Conservation (phyloP, 2,888 invertebrate genomes). For the Seira ritae region DNA sequence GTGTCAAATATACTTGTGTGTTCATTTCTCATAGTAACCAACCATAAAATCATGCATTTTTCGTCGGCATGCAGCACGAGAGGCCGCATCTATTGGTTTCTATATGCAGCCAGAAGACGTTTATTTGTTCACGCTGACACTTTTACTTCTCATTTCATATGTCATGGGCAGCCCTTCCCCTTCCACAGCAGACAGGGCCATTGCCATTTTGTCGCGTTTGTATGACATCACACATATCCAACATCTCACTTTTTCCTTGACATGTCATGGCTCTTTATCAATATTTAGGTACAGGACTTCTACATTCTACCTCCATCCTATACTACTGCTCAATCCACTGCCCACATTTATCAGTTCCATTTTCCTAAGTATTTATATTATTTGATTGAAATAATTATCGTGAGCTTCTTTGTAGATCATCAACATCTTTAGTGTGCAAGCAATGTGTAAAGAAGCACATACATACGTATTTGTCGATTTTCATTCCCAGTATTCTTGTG, state of each 20-base stretch:
- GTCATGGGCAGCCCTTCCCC: conserved; percentile 15
- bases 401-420: too few species aligned
- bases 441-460: too few species aligned
- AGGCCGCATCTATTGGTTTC: not conserved
- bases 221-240: not conserved
- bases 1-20: not conserved
- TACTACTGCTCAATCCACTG: not conserved
- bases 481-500: too few species aligned
- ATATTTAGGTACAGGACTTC: conserved; percentile 10
- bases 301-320: not conserved
- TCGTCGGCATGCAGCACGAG: not conserved
- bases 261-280: conserved; percentile 2
- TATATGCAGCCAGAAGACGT: not conserved
- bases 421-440: too few species aligned
- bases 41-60: not conserved
- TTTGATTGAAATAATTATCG: not conserved
- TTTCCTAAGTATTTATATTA: not conserved
- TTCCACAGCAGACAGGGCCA: conserved; percentile 8
- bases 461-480: too few species aligned
- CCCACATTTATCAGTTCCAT: not conserved
- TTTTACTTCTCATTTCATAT: conserved; percentile 4
- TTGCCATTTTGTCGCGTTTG: not conserved
- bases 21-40: not conserved
- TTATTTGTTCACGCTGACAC: not conserved
- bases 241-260: conserved; percentile 16